Conservation (phyloP, 2,113 vertebrate genomes). For the Albula glossodonta region DNA sequence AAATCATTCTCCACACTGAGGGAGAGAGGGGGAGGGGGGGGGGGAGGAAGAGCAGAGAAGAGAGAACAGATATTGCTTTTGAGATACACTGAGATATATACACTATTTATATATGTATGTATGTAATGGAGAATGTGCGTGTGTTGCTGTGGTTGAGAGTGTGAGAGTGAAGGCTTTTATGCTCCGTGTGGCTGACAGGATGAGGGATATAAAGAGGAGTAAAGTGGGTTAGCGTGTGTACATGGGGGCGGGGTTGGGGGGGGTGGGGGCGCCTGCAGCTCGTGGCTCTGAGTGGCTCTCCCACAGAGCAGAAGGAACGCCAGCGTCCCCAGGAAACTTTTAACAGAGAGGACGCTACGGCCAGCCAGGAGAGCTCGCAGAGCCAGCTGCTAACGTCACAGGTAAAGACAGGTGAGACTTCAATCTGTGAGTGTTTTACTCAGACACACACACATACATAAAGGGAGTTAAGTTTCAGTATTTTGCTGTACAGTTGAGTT, state of each 20-base stretch:
- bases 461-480: too few relatives aligned
- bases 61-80: too few relatives aligned
- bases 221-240: neutral
- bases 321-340: neutral
- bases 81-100: too few relatives aligned
- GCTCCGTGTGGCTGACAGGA: too few relatives aligned
- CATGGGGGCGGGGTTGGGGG: neutral
- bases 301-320: neutral
- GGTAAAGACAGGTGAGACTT: too few relatives aligned
- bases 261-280: neutral
- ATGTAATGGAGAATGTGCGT: neutral
- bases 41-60: too few relatives aligned
- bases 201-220: too few relatives aligned
- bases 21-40: neutral
- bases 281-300: neutral
- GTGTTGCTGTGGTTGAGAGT: neutral
- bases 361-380: neutral
- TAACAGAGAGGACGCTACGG: neutral
- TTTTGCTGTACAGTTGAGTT: too few relatives aligned
- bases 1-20: constrained; percentile 4
- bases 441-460: too few relatives aligned
- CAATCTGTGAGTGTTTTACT: too few relatives aligned
- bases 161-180: too few relatives aligned
- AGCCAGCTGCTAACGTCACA: neutral
- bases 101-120: neutral